Evolutionary conservation across 2,797 vertebrate genomes (phyloP).

Genomic region (Etheostoma perlongum): DNA sequence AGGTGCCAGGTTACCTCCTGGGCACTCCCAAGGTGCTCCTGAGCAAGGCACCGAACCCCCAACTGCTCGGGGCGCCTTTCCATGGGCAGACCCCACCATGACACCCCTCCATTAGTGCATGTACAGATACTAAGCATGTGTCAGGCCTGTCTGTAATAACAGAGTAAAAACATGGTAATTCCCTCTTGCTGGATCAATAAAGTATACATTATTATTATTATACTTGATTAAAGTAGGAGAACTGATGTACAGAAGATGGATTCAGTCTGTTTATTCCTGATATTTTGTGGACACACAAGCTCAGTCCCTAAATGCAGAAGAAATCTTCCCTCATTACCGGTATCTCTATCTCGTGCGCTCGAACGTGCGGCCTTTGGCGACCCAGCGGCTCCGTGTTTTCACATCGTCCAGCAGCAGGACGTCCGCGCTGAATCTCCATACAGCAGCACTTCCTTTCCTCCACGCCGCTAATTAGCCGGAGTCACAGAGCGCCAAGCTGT

Average conservation of each 20-base stretch:
- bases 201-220: too few relatives aligned
- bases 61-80: too few relatives aligned
- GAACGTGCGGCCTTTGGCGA: neutral
- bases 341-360: neutral
- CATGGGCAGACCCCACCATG: too few relatives aligned
- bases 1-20: too few relatives aligned
- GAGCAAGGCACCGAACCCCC: too few relatives aligned
- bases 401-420: constrained; percentile 64
- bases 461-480: constrained; percentile 62
- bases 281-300: constrained; percentile 14
- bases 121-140: too few relatives aligned
- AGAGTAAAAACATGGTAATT: too few relatives aligned
- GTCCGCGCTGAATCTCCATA: constrained; percentile 41
- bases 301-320: neutral
- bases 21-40: too few relatives aligned
- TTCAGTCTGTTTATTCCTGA: neutral
- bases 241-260: neutral
- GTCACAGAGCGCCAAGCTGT: constrained; percentile 39
- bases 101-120: too few relatives aligned
- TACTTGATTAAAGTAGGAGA: neutral
- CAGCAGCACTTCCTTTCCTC: constrained; percentile 30
- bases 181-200: too few relatives aligned
- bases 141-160: too few relatives aligned
- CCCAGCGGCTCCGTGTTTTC: neutral
- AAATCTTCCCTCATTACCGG: constrained; percentile 45